Percentiles rank a stretch among this genome's conserved stretches.
Evolutionary conservation across 2,888 invertebrate genomes (phyloP).

Genomic region (Buathra laborator): DNA sequence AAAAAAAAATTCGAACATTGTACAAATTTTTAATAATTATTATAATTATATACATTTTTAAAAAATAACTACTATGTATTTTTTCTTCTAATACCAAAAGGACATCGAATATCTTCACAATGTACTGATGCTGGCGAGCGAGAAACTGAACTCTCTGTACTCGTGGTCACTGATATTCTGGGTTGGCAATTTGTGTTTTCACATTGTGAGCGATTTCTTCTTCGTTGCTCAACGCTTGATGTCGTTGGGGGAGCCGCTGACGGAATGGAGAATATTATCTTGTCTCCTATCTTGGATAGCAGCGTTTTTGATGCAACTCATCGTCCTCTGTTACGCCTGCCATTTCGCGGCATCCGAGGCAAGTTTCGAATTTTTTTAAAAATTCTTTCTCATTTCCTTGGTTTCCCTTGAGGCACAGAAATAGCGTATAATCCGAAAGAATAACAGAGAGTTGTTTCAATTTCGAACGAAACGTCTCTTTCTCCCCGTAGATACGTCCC

Average conservation of each 20-base stretch:
- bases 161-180: slow-evolving; percentile 79
- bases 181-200: slow-evolving; percentile 78
- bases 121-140: slow-evolving; percentile 77
- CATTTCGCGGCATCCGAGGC: slow-evolving; percentile 78
- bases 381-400: no score
- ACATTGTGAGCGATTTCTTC: slow-evolving; percentile 78
- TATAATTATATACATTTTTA: not conserved
- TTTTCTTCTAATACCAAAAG: slow-evolving; percentile 21
- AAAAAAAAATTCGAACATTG: no score
- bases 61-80: not conserved
- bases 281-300: slow-evolving; percentile 77
- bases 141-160: slow-evolving; percentile 75
- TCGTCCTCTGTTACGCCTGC: slow-evolving; percentile 77
- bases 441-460: no score
- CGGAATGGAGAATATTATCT: slow-evolving; percentile 24
- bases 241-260: not conserved
- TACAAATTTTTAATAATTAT: no score
- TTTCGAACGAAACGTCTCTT: no score
- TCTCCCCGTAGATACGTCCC: not conserved
- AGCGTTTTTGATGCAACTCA: slow-evolving; percentile 74
- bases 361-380: slow-evolving; percentile 24
- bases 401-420: no score
- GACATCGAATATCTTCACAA: slow-evolving; percentile 77
- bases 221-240: slow-evolving; percentile 74
- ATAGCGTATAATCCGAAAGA: no score